A percentile compares a stretch with the other conserved stretches of the same genome.
Conservation (phyloP, 2,888 invertebrate genomes). For the Flabesymbios commensalis region DNA sequence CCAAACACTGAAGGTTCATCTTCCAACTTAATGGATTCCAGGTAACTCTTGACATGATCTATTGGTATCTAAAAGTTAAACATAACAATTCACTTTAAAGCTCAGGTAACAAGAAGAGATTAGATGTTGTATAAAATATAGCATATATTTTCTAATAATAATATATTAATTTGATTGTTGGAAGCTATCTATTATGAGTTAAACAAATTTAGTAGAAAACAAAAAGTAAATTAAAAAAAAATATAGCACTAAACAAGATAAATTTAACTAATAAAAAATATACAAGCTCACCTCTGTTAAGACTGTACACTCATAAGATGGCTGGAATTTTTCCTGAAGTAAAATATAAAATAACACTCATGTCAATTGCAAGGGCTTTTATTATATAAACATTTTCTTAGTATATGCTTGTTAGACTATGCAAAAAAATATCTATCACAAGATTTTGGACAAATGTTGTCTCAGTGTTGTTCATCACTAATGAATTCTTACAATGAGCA, state of each 20-base stretch:
- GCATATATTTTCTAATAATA: background rate
- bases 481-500: too few species aligned
- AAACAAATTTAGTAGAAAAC: too few species aligned
- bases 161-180: too few species aligned
- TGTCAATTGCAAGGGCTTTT: constrained; percentile 1
- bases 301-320: constrained; percentile 93
- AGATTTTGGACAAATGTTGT: too few species aligned
- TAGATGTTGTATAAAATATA: background rate
- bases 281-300: constrained; percentile 78
- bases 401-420: too few species aligned
- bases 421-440: too few species aligned
- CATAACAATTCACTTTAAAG: background rate
- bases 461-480: too few species aligned
- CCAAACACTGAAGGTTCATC: background rate
- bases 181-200: too few species aligned
- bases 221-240: too few species aligned
- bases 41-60: constrained; percentile 23
- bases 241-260: too few species aligned
- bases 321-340: constrained; percentile 82
- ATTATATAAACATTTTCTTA: background rate
- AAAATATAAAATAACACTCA: constrained; percentile 15
- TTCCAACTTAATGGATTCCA: constrained; percentile 17
- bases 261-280: too few species aligned
- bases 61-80: constrained; percentile 20
- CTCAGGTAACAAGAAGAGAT: background rate